A percentile compares a stretch with the other conserved stretches of the same genome.
phyloP scores from a whole-genome alignment of 2,888 invertebrate genomes.

The Camptogramma bilineatum region DNA sequence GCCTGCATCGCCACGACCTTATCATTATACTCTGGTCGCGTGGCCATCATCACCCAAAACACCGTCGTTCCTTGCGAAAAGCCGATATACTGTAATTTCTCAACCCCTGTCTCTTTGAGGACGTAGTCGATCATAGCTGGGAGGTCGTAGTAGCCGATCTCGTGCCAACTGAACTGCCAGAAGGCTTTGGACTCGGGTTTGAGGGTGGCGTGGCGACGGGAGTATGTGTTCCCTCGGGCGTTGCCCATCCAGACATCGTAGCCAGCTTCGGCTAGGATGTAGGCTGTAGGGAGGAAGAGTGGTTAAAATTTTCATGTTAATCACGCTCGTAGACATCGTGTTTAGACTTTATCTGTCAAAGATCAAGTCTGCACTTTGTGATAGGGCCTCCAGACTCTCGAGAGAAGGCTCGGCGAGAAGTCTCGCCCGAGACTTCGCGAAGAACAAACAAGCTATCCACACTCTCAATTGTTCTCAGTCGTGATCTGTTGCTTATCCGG shows the following conservation, averaged over 20 bases:
- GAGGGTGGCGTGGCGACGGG: slow-evolving; percentile 84
- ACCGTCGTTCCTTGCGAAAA: slow-evolving; percentile 89
- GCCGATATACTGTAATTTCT: slow-evolving; percentile 88
- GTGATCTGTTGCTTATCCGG: no score
- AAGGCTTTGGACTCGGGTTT: slow-evolving; percentile 67
- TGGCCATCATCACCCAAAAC: slow-evolving; percentile 86
- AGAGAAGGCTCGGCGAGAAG: no score
- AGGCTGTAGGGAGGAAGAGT: slow-evolving; percentile 78
- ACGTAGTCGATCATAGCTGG: slow-evolving; percentile 91
- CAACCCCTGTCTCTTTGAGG: slow-evolving; percentile 79
- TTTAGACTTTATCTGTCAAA: no score
- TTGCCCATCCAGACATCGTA: slow-evolving; percentile 95
- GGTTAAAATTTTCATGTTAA: not conserved
- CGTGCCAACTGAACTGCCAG: slow-evolving; percentile 89
- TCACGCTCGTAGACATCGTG: no score
- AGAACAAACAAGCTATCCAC: no score
- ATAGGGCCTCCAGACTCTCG: no score
- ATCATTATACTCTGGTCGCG: slow-evolving; percentile 84
- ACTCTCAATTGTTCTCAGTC: no score
- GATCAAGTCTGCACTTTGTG: no score
- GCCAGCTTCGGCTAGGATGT: slow-evolving; percentile 88
- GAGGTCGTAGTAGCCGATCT: slow-evolving; percentile 90
- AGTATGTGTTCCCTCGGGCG: slow-evolving; percentile 92
- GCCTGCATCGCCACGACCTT: slow-evolving; percentile 86
- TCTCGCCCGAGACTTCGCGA: no score